Evolutionary conservation across 2,888 invertebrate species (phyloP).

Genomic region (Sinhomidia bicolor): DNA sequence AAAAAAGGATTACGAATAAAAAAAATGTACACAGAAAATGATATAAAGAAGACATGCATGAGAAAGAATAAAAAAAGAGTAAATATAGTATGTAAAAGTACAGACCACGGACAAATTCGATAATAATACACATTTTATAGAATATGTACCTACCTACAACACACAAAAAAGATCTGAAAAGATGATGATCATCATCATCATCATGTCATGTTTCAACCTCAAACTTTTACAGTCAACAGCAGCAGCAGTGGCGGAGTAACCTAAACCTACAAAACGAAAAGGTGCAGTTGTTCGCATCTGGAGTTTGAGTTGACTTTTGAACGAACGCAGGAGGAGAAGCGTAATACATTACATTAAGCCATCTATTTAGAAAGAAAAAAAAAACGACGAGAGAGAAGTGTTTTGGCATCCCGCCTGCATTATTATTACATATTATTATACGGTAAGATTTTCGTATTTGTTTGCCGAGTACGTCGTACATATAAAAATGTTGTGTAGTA

Average conservation of each 20-base stretch:
- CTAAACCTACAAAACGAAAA: constrained; percentile 19
- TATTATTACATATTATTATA: constrained; percentile 50
- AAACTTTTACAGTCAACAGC: neutral
- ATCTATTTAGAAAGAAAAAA: constrained; percentile 59
- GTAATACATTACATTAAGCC: constrained; percentile 57
- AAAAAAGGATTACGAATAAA: neutral
- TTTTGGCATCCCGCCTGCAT: constrained; percentile 74
- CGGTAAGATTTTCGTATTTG: constrained; percentile 21
- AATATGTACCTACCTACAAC: no score
- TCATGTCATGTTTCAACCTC: constrained; percentile 40
- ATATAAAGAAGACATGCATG: neutral
- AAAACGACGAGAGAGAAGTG: constrained; percentile 52
- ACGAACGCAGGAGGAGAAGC: constrained; percentile 48
- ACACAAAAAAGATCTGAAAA: neutral
- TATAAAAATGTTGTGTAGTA: neutral
- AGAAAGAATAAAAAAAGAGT: neutral
- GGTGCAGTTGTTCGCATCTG: constrained; percentile 73
- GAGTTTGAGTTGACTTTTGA: constrained; percentile 65
- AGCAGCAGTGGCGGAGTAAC: neutral
- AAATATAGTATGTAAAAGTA: neutral
- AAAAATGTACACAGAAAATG: neutral
- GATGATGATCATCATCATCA: constrained; percentile 12
- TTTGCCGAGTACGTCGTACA: neutral
- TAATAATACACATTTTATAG: constrained; percentile 13
- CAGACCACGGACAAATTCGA: constrained; percentile 24